A percentile compares a stretch with the other conserved stretches of the same genome.
Evolutionary conservation across 2,113 vertebrate species (phyloP).

Genomic region (Xenopus tropicalis): UCB_Xtro_10.0 CM004450.2:29234001-29234500

Average conservation of each 20-base stretch:
- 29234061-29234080: constrained; percentile 19
- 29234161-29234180: neutral
- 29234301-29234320: constrained; percentile 18
- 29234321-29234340: neutral
- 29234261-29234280: constrained; percentile 32
- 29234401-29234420: no score
- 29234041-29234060: neutral
- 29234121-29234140: neutral
- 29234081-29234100: neutral
- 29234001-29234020: no score
- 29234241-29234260: constrained; percentile 42
- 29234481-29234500: no score
- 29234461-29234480: no score
- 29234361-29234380: no score
- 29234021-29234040: neutral
- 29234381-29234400: no score
- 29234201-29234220: constrained; percentile 33
- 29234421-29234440: no score
- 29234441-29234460: no score
- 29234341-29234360: neutral
- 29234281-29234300: constrained; percentile 37
- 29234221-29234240: constrained; percentile 26
- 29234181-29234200: neutral
- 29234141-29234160: constrained; percentile 4
- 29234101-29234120: neutral